Percentiles rank a stretch among this genome's conserved stretches.
Evolutionary conservation across 1,140 invertebrate genomes (phyloP).

Genomic region (Nixonia krombeini): DNA sequence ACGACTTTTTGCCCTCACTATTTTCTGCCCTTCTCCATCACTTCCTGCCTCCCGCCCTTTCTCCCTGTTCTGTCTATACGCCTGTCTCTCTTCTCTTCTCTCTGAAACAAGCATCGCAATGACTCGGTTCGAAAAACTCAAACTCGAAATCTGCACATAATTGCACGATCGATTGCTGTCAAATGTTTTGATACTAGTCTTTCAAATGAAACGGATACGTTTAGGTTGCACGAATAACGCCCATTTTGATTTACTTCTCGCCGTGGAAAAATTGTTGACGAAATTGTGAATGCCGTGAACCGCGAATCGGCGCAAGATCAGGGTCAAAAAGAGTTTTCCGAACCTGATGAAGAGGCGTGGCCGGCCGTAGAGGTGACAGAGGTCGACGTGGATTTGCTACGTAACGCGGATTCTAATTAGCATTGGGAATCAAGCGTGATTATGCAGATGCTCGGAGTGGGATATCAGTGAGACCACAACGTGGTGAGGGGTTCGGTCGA

Average conservation of each 20-base stretch:
- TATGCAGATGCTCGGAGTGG: slow-evolving; percentile 64
- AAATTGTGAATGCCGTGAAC: too few relatives aligned
- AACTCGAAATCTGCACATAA: background rate
- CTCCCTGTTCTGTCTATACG: slow-evolving; percentile 9
- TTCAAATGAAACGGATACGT: too few relatives aligned
- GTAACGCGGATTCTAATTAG: slow-evolving; percentile 66
- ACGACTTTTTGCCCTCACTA: slow-evolving; percentile 5
- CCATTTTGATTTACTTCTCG: too few relatives aligned
- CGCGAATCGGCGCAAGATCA: slow-evolving; percentile 8
- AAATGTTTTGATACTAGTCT: too few relatives aligned
- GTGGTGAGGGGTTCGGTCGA: slow-evolving; percentile 19
- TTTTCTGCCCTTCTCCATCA: slow-evolving; percentile 2
- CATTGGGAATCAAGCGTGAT: slow-evolving; percentile 67
- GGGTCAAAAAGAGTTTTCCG: slow-evolving; percentile 18
- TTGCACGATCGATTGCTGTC: too few relatives aligned
- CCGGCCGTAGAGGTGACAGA: slow-evolving; percentile 48
- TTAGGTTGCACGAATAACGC: too few relatives aligned
- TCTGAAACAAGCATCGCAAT: background rate
- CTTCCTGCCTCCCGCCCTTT: background rate
- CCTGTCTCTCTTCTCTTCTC: background rate
- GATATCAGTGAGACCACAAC: slow-evolving; percentile 53
- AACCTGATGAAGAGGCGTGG: slow-evolving; percentile 35
- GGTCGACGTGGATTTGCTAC: slow-evolving; percentile 59
- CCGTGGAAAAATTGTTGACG: too few relatives aligned
- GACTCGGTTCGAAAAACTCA: background rate